Evolutionary conservation across 2,888 invertebrate genomes (phyloP).

Genomic region (Thymelicus lineola): DNA sequence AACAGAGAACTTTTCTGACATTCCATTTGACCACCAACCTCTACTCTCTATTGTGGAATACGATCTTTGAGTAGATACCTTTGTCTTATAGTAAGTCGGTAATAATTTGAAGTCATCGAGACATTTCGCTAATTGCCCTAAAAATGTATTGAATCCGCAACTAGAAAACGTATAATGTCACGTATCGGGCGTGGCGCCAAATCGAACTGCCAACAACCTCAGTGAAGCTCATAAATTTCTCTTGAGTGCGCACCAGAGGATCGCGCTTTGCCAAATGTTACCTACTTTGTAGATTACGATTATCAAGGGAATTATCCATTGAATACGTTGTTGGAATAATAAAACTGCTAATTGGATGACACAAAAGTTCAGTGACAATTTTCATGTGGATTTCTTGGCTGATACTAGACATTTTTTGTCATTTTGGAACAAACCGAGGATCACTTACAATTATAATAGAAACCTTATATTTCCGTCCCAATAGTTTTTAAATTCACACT

Average conservation of each 20-base stretch:
- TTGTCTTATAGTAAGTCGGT: too few relatives aligned
- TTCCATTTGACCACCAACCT: too few relatives aligned
- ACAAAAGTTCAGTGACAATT: neutral
- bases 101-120: neutral
- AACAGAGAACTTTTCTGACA: too few relatives aligned
- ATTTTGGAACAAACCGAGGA: too few relatives aligned
- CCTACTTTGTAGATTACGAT: conserved; percentile 25
- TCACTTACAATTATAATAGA: too few relatives aligned
- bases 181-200: conserved; percentile 27
- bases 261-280: conserved; percentile 26
- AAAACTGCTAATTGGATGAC: neutral
- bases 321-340: neutral
- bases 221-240: conserved; percentile 34
- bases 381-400: neutral
- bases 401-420: too few relatives aligned
- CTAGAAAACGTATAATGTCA: conserved; percentile 29
- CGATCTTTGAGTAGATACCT: too few relatives aligned
- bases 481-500: too few relatives aligned
- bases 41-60: too few relatives aligned
- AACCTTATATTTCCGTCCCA: too few relatives aligned
- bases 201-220: conserved; percentile 37
- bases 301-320: conserved; percentile 7
- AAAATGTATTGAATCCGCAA: conserved; percentile 25
- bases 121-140: conserved; percentile 27
- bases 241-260: conserved; percentile 25